Base-by-base conservation (phyloP, 2,113 vertebrate genomes). In the Corythoichthys haematopterus region DNA sequence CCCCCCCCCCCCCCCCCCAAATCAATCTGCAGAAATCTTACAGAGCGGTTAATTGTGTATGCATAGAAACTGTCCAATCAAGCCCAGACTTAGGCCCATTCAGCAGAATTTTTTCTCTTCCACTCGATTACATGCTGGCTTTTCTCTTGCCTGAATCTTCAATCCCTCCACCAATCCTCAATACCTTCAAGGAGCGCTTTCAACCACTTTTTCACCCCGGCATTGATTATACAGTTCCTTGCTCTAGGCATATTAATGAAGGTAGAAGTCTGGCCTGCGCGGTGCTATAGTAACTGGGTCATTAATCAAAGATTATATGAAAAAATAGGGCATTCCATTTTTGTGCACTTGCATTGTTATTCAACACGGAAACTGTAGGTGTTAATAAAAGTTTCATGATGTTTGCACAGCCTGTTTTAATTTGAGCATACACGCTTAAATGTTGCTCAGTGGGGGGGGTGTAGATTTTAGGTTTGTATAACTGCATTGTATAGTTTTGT, bases 101-200 rank as follows among this genome's bases (percentile, higher is more conserved):
- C 85, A 79, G 84, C 85, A 82, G 66, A 84, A 78, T 87, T 68
- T 43, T 36, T 72, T 72, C 13, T 20, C 65, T 75, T 69, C 73
- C 72, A 68, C 76, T 79, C 68, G 40, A 89, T 91, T 81, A 81
- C 84, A 65, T 77, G 76, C 76, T 71, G 79, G 77, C 73, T 72
- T 64, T 13, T 35, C 38, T 51, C 58, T 47, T 8, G n/a, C 65
- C 37, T 75, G 64, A 78, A 78, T 71, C 45, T 61, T 74, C 71
- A 71, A 37, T 75, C 73, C 66, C 35, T 65, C 60, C 72, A 68
- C 0, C 58, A 60, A 72, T 66, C 58, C 72, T 61, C 80, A 61
- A 69, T 73, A 80, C 48, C 66, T 64, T 77, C 71, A 74, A 71
- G 65, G 58, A 0, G 62, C 40, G 15, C n/a, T 40, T 70, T 68